Conservation (phyloP, 2,797 vertebrate species). For the Bovichtus diacanthus region DNA sequence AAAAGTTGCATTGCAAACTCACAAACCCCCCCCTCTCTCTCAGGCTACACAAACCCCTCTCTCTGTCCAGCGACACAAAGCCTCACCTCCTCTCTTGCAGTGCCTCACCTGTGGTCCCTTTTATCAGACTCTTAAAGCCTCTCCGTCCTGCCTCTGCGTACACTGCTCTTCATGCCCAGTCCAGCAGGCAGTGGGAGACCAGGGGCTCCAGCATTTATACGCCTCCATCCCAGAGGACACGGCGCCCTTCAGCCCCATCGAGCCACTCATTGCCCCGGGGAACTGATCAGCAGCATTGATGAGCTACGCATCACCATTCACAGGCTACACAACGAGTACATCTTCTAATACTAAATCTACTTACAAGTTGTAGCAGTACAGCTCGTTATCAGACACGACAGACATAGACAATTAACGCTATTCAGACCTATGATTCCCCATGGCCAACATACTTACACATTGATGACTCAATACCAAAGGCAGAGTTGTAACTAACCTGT, state of each 20-base stretch:
- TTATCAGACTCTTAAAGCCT: constrained; percentile 36
- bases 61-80: neutral
- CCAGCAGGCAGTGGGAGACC: constrained; percentile 40
- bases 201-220: constrained; percentile 76
- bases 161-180: constrained; percentile 63
- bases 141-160: constrained; percentile 37
- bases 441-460: neutral
- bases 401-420: neutral
- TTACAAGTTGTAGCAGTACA: neutral
- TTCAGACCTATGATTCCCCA: neutral
- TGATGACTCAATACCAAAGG: neutral
- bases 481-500: neutral
- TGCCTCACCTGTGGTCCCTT: constrained; percentile 74
- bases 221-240: constrained; percentile 67
- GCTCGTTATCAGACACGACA: constrained; percentile 1
- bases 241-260: constrained; percentile 79
- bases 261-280: constrained; percentile 68
- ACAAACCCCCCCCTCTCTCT: neutral
- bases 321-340: constrained; percentile 22
- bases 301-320: constrained; percentile 34
- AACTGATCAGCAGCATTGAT: constrained; percentile 69
- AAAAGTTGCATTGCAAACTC: neutral
- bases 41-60: neutral
- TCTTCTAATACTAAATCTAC: neutral
- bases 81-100: constrained; percentile 39